Base-by-base conservation (phyloP, 64 coral and sea anemone genomes). In the Stichodactyla mertensii region DNA sequence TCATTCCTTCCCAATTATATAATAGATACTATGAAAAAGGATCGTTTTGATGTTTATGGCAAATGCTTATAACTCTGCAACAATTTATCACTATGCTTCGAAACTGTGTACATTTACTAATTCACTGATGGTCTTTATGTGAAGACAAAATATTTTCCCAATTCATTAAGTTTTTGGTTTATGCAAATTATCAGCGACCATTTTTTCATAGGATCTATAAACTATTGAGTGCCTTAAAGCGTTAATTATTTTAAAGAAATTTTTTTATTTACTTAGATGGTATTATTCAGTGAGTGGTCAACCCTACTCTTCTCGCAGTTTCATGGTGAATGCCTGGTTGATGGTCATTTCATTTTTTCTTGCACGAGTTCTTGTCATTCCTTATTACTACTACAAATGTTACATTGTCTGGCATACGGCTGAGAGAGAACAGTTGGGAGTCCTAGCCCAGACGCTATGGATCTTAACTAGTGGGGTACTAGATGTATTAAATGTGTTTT, bases 311-410 rank as follows among this genome's bases (percentile, higher is more conserved):
- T 98, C 92, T 52, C 67, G 19, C 24, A 31, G 79, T 27, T 98
- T 92, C 60, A 51, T 98, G 55, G 36, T 71, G 54, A 98, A 98
- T 86, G 96, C 89, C 14, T 57, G 86, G 52, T 55, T 84, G 5
- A 94, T 98, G 96, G 92, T 91, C 16, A 64, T 59, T 15, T 82
- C 93, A 12, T 98, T 98, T 81, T 95, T 98, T 83, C 45, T 94
- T 31, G 88, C 92, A 28, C 87, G 96, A 22, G 80, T 98, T 52
- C 79, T 82, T 20, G 53, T 98, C 12, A 98, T 98, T 87, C 96
- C 96, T 0, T 92, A 88, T n/a, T 98, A 92, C 81, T 98, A 94
- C 36, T 94, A 98, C 90, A 98, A 92, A 22, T 90, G 89, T 52
- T 94, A 90, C 27, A 85, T 54, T 10, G 85, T 86, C 0, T 98